Evolutionary conservation across 2,888 invertebrate species (phyloP), one percentile per base, ranked within the genome.

Genomic region (Strigamia maritima): DNA sequence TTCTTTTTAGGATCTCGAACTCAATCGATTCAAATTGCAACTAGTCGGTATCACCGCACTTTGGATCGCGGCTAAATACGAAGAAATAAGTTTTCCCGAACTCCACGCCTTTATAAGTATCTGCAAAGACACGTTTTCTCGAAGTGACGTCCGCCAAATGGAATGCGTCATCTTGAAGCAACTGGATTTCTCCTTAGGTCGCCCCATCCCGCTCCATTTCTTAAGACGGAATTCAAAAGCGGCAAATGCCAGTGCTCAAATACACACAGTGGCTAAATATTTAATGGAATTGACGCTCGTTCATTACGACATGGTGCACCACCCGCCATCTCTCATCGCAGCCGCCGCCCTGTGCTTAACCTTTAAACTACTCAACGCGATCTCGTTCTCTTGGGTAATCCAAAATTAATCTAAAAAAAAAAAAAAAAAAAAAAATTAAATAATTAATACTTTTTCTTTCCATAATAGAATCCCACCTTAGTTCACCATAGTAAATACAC

Each of bases 1-100:
- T 31, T 31, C 7, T 31, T 93, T 87, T 76, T 84, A 92, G 92
- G 87, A 89, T 40, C 88, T 88, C 75, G 88, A 89, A 22, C 90
- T 93, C 38, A 88, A 89, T 79, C 90, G 91, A 81, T 90, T 90
- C 81, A 90, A 91, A 82, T 88, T 97, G 80, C 97, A 98, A 85
- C 87, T 97, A 81, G 93, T 97, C 14, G 97, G 97, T 3, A 92
- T 94, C 0, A 91, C 95, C 0, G 92, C 95, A 0, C 90, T 98
- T 89, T 92, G 95, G 83, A 90, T 97, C 79, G 97, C 98, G 0
- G 91, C 93, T 84, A 98, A 98, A 86, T 97, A 95, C 84, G 98
- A 98, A 87, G 98, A 98, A 88, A 92, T 96, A 84, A 95, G 92
- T 84, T 90, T 93, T 0, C 96, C 97, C 0, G 93, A 94, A 74